A percentile compares a stretch with the other conserved stretches of the same genome.
These are phyloP conservation scores for Catocala sponsa DNA, from an alignment of 2,888 invertebrate genomes.

Conservation along the genomic window DNA sequence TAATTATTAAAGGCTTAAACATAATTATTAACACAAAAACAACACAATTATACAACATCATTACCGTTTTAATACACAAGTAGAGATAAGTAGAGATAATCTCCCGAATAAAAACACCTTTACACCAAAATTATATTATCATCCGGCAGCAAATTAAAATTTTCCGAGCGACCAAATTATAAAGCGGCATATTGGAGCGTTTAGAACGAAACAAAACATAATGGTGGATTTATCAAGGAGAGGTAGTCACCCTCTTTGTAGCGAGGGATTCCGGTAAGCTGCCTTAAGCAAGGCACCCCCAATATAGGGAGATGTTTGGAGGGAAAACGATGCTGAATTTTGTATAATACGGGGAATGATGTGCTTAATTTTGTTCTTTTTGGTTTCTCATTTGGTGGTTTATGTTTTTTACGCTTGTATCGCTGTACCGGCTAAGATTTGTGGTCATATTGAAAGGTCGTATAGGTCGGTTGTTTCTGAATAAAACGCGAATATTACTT, in stretches of 20 bases:
- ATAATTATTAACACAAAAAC: neutral
- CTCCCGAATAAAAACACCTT: constrained; percentile 19
- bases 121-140: constrained; percentile 13
- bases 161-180: constrained; percentile 43
- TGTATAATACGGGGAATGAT: constrained; percentile 17
- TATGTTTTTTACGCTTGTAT: too few species aligned
- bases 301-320: constrained; percentile 52
- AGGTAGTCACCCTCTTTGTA: constrained; percentile 42
- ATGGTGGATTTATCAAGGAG: constrained; percentile 39
- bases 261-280: constrained; percentile 55
- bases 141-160: constrained; percentile 40
- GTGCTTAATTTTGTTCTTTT: constrained; percentile 20
- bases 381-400: neutral
- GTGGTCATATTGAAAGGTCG: too few species aligned
- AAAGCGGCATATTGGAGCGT: constrained; percentile 24
- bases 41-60: neutral
- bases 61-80: constrained; percentile 3
- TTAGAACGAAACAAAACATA: constrained; percentile 35
- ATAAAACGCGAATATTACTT: too few species aligned
- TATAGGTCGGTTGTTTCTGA: too few species aligned
- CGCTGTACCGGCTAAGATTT: too few species aligned
- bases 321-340: constrained; percentile 37
- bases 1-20: too few species aligned
- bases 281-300: constrained; percentile 58
- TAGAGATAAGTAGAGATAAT: constrained; percentile 12